These are phyloP conservation scores for Scelioninae gen. 1 DNA, from an alignment of 2,888 invertebrate species.

Conservation along the genomic window DNA sequence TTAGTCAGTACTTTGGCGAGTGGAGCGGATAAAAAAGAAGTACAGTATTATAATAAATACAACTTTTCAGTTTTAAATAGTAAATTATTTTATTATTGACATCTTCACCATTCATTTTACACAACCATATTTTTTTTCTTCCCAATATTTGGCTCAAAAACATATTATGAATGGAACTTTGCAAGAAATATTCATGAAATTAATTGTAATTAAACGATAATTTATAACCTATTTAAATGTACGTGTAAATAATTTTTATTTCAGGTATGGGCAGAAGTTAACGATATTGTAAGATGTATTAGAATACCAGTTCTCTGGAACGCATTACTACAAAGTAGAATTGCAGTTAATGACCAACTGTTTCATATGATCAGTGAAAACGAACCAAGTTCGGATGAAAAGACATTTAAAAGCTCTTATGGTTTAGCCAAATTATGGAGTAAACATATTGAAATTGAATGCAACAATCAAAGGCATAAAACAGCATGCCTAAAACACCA, in stretches of 20 bases:
- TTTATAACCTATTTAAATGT: no score
- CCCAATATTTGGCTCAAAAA: no score
- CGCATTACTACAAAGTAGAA: slow-evolving; percentile 75
- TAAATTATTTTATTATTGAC: no score
- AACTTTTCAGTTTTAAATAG: no score
- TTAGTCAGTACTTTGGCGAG: slow-evolving; percentile 75
- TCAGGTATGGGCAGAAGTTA: slow-evolving; percentile 77
- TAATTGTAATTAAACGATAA: no score
- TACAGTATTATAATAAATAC: no score
- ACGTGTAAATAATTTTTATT: slow-evolving; percentile 45
- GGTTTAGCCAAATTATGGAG: slow-evolving; percentile 76
- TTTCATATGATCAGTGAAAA: slow-evolving; percentile 73
- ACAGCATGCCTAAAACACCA: slow-evolving; percentile 71
- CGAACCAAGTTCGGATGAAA: slow-evolving; percentile 30
- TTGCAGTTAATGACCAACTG: slow-evolving; percentile 75
- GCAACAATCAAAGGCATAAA: slow-evolving; percentile 71
- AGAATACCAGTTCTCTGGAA: slow-evolving; percentile 78
- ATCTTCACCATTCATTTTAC: no score
- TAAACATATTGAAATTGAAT: slow-evolving; percentile 74
- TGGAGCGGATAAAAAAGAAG: slow-evolving; percentile 77
- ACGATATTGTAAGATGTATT: slow-evolving; percentile 73
- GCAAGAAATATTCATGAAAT: no score
- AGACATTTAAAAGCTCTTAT: slow-evolving; percentile 68
- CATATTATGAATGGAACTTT: no score
- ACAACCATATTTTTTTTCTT: no score